Base-by-base conservation (phyloP, 2,888 invertebrate species). In the Heterodera filipjevi region DNA sequence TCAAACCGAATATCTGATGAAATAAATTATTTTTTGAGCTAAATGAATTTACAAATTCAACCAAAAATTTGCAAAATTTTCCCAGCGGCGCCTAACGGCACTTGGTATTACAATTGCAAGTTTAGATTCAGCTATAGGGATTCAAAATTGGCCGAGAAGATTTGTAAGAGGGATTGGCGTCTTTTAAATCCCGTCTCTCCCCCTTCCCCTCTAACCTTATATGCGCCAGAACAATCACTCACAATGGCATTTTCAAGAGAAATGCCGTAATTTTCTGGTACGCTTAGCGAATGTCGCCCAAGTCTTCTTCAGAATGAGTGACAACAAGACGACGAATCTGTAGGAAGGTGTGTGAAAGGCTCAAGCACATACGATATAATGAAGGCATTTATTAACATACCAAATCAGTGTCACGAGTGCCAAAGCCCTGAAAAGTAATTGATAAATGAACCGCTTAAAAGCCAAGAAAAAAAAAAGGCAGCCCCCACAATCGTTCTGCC, bases 211-310 rank as follows among this genome's bases (percentile, higher is more conserved):
- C n/a, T 19, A 27, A 68, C 87, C 82, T 83, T 83, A 80, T 89
- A 89, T 16, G 85, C 82, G 74, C 89, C 89, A 22, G 85, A 85
- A 68, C 86, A 87, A 59, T 85, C 85, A 49, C 82, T 79, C 75
- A 82, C 77, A 68, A 86, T 85, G 35, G 81, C 76, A 14, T 85
- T 84, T 59, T 83, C 83, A 59, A 87, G 81, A 12, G 83, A 71
- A 79, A 84, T 86, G 66, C 81, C 78, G 84, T 84, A 86, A 85
- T 78, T 39, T 81, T 81, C 70, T 93, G 92, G 90, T 93, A 96
- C 27, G 66, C 73, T 19, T 72, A 49, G 33, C 80, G 94, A 87
- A 95, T 94, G 86, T 95, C 94, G 68, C 16, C 93, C 92, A 95
- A 92, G 90, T 95, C 95, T 78, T 80, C 78, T 64, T 89, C 88